Evolutionary conservation across 2,888 invertebrate species (phyloP).

Genomic region (Biston betularia): DNA sequence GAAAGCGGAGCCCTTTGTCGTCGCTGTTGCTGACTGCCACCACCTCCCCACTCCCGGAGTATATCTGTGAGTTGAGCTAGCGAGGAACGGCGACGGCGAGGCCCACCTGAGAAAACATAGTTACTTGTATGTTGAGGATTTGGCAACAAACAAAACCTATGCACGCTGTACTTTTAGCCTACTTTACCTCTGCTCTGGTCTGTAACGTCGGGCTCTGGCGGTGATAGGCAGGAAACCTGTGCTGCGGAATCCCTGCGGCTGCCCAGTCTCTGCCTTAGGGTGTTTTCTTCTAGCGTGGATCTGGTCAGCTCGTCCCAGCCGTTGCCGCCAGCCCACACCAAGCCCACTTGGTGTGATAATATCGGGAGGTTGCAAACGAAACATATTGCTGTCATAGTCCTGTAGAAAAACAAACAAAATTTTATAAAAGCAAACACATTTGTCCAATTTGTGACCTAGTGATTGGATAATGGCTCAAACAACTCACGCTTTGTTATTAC

Average conservation of each 20-base stretch:
- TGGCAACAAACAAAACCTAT: not conserved
- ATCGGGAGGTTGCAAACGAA: slow-evolving; percentile 98
- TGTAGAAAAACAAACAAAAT: slow-evolving; percentile 75
- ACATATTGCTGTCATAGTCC: slow-evolving; percentile 97
- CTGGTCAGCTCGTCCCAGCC: slow-evolving; percentile 97
- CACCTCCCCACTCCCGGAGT: slow-evolving; percentile 94
- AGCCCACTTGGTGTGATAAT: slow-evolving; percentile 96
- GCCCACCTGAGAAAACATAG: slow-evolving; percentile 75
- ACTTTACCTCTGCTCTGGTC: slow-evolving; percentile 76
- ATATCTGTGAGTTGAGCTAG: slow-evolving; percentile 96
- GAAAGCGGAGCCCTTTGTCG: slow-evolving; percentile 90
- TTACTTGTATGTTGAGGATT: too few relatives aligned
- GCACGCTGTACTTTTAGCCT: too few relatives aligned
- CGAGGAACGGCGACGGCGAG: slow-evolving; percentile 93
- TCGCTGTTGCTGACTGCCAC: slow-evolving; percentile 80
- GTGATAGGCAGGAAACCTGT: slow-evolving; percentile 94
- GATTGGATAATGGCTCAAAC: slow-evolving; percentile 39
- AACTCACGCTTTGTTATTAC: slow-evolving; percentile 81
- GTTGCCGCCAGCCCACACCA: slow-evolving; percentile 97
- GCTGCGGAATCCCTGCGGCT: slow-evolving; percentile 96
- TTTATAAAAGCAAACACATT: slow-evolving; percentile 33
- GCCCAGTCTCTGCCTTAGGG: slow-evolving; percentile 93
- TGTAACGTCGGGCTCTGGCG: slow-evolving; percentile 92
- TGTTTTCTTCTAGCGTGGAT: slow-evolving; percentile 94
- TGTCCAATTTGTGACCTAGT: slow-evolving; percentile 5